Percentiles rank a stretch among this genome's conserved stretches.
Evolutionary conservation across 2,797 vertebrate genomes (phyloP).

Genomic region (Netta rufina): DNA sequence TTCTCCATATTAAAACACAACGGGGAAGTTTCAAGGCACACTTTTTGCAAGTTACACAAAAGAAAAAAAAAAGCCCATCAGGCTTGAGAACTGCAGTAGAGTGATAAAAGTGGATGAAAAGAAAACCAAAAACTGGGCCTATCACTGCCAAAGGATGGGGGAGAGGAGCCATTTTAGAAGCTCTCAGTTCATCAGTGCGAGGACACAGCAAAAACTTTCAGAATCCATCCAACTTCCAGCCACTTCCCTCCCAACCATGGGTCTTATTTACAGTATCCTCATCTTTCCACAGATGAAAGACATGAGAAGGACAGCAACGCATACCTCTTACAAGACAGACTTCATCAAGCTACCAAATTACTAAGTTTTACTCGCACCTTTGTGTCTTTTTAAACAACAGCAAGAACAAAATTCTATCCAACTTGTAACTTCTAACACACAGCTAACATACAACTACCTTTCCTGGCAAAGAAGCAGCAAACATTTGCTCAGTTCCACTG

Average conservation of each 20-base stretch:
- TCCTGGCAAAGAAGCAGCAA: not conserved
- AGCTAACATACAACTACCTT: not conserved
- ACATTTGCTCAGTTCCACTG: not conserved
- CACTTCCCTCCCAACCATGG: not conserved
- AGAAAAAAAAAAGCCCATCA: conserved; percentile 6
- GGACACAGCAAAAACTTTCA: not conserved
- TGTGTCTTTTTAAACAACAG: not conserved
- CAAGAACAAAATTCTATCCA: not conserved
- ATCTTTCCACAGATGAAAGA: not conserved
- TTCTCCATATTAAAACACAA: not conserved
- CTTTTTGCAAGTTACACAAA: not conserved
- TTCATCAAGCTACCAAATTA: not conserved
- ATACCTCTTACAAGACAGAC: not conserved
- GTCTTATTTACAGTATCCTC: not conserved
- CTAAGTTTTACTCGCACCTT: not conserved
- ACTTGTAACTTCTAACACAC: not conserved
- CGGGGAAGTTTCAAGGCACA: not conserved
- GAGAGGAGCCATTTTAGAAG: conserved; percentile 43
- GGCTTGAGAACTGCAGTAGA: not conserved
- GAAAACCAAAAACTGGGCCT: not conserved
- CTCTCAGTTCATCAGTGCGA: not conserved
- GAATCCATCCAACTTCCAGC: not conserved
- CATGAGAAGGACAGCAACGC: not conserved
- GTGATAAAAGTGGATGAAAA: not conserved
- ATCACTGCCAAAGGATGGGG: not conserved